phyloP scores from a whole-genome alignment of 64 coral and sea anemone species.

The Porites lutea region DNA sequence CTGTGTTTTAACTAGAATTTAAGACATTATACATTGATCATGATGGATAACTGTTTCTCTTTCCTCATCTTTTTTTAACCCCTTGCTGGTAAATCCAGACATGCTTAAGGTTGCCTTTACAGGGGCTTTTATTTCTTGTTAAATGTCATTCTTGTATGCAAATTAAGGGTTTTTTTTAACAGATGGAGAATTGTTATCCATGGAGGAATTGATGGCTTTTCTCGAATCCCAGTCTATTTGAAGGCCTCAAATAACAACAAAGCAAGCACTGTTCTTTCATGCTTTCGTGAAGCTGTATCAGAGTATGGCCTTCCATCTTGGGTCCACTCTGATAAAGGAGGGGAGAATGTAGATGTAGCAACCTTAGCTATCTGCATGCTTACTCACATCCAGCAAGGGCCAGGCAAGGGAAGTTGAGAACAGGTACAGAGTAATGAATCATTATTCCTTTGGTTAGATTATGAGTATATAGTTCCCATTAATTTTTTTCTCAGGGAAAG shows the following conservation, averaged over 20 bases:
- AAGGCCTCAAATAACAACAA: conserved; percentile 8
- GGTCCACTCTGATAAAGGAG: conserved; percentile 4
- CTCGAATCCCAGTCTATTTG: conserved; percentile 14
- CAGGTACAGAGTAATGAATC: no score
- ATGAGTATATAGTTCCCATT: background rate
- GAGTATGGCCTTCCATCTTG: conserved; percentile 10
- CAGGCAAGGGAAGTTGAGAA: conserved; percentile 57
- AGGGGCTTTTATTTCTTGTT: no score
- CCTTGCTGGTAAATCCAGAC: no score
- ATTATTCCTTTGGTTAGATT: no score
- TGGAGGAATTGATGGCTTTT: conserved; percentile 19
- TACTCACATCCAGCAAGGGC: conserved; percentile 39
- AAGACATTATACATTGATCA: no score
- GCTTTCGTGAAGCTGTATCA: conserved; percentile 15
- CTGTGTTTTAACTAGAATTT: no score
- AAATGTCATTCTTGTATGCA: no score
- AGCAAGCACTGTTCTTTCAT: conserved; percentile 18
- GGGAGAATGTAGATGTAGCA: conserved; percentile 35
- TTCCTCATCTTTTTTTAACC: no score
- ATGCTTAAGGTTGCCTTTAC: no score
- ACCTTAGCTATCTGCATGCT: conserved; percentile 58
- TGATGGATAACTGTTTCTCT: no score
- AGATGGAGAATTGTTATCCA: conserved; percentile 24
- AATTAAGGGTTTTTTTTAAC: no score
- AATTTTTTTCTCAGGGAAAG: background rate